phyloP scores from a whole-genome alignment of 2,888 invertebrate species.

The Melanostoma scalare region DNA sequence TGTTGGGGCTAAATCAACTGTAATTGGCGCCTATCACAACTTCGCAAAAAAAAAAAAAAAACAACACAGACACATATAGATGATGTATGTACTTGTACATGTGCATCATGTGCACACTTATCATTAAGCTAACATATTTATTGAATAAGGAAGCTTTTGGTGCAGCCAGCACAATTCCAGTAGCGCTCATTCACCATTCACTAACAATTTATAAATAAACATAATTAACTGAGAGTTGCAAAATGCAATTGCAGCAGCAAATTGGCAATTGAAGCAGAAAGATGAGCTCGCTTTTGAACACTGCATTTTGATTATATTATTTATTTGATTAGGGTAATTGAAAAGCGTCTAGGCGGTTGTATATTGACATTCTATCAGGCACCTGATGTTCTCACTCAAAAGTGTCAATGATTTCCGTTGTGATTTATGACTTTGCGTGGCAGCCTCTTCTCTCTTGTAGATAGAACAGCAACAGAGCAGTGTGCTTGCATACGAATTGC shows the following conservation, averaged over 20 bases:
- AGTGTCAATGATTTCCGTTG: constrained; percentile 71
- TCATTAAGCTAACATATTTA: constrained; percentile 66
- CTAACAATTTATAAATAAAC: constrained; percentile 56
- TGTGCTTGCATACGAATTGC: constrained; percentile 27
- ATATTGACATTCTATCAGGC: constrained; percentile 67
- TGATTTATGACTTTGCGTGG: constrained; percentile 53
- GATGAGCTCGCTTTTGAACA: constrained; percentile 2
- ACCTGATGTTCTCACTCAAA: constrained; percentile 71
- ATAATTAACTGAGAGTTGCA: constrained; percentile 64
- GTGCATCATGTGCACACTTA: constrained; percentile 35
- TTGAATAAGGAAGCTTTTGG: constrained; percentile 70
- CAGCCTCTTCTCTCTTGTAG: constrained; percentile 10
- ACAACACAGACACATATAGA: constrained; percentile 1
- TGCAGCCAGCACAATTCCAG: constrained; percentile 30
- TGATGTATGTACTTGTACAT: neutral
- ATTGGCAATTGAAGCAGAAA: constrained; percentile 51
- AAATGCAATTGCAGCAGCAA: constrained; percentile 26
- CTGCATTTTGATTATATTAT: constrained; percentile 42
- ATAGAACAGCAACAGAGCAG: constrained; percentile 1
- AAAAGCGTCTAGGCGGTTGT: constrained; percentile 44
- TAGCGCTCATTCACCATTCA: constrained; percentile 7
- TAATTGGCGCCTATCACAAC: constrained; percentile 65
- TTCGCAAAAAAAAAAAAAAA: constrained; percentile 50
- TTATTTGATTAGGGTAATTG: constrained; percentile 64
- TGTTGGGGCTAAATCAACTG: constrained; percentile 57